phyloP scores from a whole-genome alignment of 2,888 invertebrate species.

The Eristalis intricaria region DNA sequence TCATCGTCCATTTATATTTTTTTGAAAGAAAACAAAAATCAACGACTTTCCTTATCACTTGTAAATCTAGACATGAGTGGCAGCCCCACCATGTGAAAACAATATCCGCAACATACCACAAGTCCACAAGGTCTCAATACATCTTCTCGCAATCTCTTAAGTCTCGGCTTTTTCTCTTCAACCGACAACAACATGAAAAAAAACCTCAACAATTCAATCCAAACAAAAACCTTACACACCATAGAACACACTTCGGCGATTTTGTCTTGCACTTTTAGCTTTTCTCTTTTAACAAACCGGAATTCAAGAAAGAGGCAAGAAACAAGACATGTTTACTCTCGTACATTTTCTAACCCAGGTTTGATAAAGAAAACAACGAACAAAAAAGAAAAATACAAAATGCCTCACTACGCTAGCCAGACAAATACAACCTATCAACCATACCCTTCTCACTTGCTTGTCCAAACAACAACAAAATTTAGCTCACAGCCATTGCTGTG shows the following conservation, averaged over 20 bases:
- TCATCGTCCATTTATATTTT: no score
- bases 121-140: background rate
- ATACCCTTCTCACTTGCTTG: constrained; percentile 49
- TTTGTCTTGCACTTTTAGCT: constrained; percentile 24
- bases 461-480: constrained; percentile 51
- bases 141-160: background rate
- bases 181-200: background rate
- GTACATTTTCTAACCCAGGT: constrained; percentile 59
- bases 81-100: background rate
- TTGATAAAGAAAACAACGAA: constrained; percentile 7
- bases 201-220: background rate
- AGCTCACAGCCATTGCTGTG: constrained; percentile 64
- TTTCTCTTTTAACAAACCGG: constrained; percentile 66
- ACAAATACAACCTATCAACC: constrained; percentile 64
- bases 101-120: constrained; percentile 12
- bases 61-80: background rate
- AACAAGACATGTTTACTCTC: constrained; percentile 25
- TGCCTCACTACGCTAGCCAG: constrained; percentile 46
- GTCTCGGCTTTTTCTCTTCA: background rate
- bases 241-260: background rate
- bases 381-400: background rate
- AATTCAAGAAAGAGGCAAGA: constrained; percentile 47
- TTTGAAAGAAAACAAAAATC: background rate
- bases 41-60: background rate
- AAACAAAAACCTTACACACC: constrained; percentile 7